phyloP scores from a whole-genome alignment of 2,888 invertebrate species.

The Mayetiola destructor region DNA sequence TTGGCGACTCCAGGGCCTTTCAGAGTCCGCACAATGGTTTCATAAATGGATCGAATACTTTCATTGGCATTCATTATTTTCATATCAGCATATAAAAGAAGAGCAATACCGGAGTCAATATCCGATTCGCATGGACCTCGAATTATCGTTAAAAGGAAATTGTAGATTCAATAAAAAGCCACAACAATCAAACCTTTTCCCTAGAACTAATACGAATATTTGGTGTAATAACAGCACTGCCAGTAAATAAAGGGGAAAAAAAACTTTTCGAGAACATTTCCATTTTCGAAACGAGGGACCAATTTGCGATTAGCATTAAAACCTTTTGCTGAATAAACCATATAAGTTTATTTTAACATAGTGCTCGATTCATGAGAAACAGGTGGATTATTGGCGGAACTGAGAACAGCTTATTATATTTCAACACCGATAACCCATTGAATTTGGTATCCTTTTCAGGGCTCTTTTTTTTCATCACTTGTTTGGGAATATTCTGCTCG shows the following conservation, averaged over 20 bases:
- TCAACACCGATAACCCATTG: not conserved
- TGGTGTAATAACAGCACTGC: not conserved
- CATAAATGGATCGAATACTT: no score
- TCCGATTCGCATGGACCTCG: no score
- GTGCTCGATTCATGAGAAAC: not conserved
- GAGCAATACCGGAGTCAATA: no score
- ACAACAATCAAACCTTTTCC: not conserved
- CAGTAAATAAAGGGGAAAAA: not conserved
- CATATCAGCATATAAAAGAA: no score
- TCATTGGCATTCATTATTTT: no score
- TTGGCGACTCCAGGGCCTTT: no score
- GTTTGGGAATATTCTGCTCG: not conserved
- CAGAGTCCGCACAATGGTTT: no score
- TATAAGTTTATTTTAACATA: not conserved
- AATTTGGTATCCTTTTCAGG: not conserved
- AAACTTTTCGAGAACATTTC: not conserved
- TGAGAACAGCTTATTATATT: not conserved
- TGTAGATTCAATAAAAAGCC: not conserved
- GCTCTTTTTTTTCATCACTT: not conserved
- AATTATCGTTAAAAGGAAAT: no score
- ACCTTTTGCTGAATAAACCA: not conserved
- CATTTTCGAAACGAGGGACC: not conserved
- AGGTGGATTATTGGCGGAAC: not conserved
- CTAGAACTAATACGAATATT: not conserved
- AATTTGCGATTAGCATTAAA: conserved; percentile 3